Base-by-base conservation (phyloP, 1,140 invertebrate genomes). In the Drosophila cardini region DNA sequence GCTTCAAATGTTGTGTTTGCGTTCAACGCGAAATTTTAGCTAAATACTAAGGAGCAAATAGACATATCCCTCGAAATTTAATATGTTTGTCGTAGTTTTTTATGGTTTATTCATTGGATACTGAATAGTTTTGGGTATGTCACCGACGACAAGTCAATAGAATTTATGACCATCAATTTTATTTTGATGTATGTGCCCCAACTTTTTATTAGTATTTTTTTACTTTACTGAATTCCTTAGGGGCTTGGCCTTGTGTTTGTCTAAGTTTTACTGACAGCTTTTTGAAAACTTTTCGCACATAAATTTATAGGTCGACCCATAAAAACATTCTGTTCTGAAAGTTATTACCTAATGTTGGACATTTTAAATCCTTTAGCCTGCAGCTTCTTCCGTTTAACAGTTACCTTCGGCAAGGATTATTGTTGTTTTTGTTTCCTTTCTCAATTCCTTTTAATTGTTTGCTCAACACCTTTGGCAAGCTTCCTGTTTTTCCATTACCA, bases 131-230 rank as follows among this genome's bases (percentile, higher is more conserved):
- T 55, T 13, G 15, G 60, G 70, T 68, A 32, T 45, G 56, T 30
- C 16, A 26, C 36, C 78, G 52, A 78, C 63, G 48, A 82, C 78
- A 86, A 78, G 58, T 86, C 79, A 86, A 87, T 82, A 82, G 72
- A 79, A 87, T 87, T 87, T 87, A 86, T 83, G 83, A 67, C 78
- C 79, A 79, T 86, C 76, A 76, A 79, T 82, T 79, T 87, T 61
- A 61, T 65, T 75, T 72, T 70, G 57, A 74, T 64, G 71, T 68
- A 63, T 68, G 18, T 81, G 78, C 63, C 70, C 62, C 72, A 78
- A 85, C 55, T 70, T 85, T 80, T 46, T 38, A 45, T 48, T 61
- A 32, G 32, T 61, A 38, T 43, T 30, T 32, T 43, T 57, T 50
- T 55, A 16, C 34, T 32, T 38, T 42, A 34, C 46, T 30, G 50